Conservation (phyloP, 1,140 invertebrate genomes). For the Psix sp. region DNA sequence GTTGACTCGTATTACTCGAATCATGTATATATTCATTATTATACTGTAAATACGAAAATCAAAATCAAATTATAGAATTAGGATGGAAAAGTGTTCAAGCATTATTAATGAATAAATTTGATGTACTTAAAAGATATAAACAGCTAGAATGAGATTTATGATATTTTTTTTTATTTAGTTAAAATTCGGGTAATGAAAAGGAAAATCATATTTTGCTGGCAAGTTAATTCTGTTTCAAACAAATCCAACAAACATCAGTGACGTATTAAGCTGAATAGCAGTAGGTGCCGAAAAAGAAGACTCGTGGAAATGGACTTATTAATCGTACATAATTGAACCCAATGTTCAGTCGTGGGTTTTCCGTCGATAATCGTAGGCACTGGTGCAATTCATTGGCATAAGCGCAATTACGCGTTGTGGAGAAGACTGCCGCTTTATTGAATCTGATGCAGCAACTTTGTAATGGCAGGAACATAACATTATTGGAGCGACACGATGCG, state of each 20-base stretch:
- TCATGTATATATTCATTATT: too few relatives aligned
- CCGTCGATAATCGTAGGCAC: slow-evolving; percentile 4
- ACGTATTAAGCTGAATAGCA: neutral
- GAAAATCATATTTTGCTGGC: slow-evolving; percentile 14
- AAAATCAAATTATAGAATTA: too few relatives aligned
- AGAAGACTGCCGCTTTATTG: slow-evolving; percentile 10
- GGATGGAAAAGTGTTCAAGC: too few relatives aligned
- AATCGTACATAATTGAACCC: slow-evolving; percentile 9
- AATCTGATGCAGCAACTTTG: slow-evolving; percentile 36
- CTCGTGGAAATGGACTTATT: slow-evolving; percentile 10
- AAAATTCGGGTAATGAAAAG: slow-evolving; percentile 12
- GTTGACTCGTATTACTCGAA: too few relatives aligned
- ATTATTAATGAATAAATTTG: too few relatives aligned
- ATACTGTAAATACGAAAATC: too few relatives aligned
- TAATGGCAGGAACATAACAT: slow-evolving; percentile 37
- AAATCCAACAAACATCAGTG: neutral
- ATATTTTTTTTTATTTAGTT: slow-evolving; percentile 33
- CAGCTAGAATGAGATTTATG: slow-evolving; percentile 2
- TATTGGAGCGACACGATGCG: slow-evolving; percentile 35
- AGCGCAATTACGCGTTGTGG: slow-evolving; percentile 26
- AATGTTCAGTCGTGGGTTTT: slow-evolving; percentile 5
- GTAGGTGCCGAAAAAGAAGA: neutral
- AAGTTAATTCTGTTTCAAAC: slow-evolving; percentile 21
- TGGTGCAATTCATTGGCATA: slow-evolving; percentile 15
- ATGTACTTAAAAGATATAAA: too few relatives aligned